Conservation (phyloP, 2,888 invertebrate species). For the Athalia rosae region DNA sequence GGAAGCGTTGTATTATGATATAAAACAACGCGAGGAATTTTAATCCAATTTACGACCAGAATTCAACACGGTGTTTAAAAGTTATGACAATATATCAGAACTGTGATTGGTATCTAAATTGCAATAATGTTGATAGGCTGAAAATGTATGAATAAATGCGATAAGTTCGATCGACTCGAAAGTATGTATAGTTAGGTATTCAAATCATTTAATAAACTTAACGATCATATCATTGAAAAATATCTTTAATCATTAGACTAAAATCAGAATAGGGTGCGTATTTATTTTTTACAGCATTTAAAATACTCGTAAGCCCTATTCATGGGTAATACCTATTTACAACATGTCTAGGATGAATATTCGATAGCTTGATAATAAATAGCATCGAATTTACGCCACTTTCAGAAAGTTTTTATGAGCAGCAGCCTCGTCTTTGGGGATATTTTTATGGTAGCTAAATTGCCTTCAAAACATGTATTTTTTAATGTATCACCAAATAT, state of each 20-base stretch:
- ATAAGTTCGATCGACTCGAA: not conserved
- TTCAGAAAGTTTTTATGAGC: too few species aligned
- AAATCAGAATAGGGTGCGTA: not conserved
- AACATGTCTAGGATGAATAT: not conserved
- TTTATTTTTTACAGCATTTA: not conserved
- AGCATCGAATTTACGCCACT: too few species aligned
- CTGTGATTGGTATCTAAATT: constrained; percentile 28
- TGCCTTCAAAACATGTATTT: too few species aligned
- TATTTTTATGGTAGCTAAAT: too few species aligned
- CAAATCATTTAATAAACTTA: not conserved
- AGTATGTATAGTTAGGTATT: not conserved
- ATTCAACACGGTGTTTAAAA: not conserved
- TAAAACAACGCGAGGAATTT: too few species aligned
- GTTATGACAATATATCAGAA: constrained; percentile 1
- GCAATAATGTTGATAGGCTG: constrained; percentile 14
- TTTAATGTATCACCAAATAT: too few species aligned
- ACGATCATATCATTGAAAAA: not conserved
- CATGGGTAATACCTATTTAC: constrained; percentile 6
- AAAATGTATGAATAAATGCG: not conserved
- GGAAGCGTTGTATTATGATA: not conserved
- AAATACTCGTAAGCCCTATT: not conserved
- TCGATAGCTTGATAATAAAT: not conserved
- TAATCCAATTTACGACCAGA: too few species aligned
- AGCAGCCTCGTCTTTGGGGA: too few species aligned
- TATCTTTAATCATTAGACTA: not conserved